Conservation (phyloP, 2,888 invertebrate genomes). For the Anthrax anthrax region DNA sequence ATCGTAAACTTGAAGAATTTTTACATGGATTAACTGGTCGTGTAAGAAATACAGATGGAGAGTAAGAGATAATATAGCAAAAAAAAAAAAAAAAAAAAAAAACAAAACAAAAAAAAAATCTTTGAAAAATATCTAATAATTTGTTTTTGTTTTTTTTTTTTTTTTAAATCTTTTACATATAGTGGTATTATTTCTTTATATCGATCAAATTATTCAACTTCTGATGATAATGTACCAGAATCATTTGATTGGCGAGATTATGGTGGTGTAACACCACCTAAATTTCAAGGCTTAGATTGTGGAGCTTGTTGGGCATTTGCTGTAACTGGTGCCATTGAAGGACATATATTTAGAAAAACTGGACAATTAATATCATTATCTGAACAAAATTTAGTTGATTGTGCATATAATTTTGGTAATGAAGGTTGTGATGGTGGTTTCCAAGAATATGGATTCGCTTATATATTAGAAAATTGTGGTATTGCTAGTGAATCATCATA, state of each 20-base stretch:
- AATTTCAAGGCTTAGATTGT: conserved; percentile 27
- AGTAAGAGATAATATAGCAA: too few species aligned
- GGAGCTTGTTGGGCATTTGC: conserved; percentile 33
- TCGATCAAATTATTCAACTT: background rate
- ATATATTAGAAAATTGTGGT: conserved; percentile 21
- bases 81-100: too few species aligned
- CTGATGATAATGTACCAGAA: conserved; percentile 19
- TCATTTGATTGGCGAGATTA: conserved; percentile 30
- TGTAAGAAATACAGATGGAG: conserved; percentile 20
- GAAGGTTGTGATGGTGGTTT: conserved; percentile 30
- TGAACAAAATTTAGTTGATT: conserved; percentile 31
- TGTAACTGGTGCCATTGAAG: conserved; percentile 29
- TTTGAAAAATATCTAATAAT: background rate
- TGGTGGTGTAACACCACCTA: conserved; percentile 29
- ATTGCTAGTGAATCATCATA: conserved; percentile 21
- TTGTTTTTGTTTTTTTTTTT: background rate
- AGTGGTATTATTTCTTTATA: background rate
- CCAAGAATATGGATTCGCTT: conserved; percentile 29
- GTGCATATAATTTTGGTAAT: conserved; percentile 22
- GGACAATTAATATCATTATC: conserved; percentile 23
- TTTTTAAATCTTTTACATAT: background rate
- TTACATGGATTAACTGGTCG: conserved; percentile 23
- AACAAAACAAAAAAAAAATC: background rate
- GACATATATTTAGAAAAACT: conserved; percentile 28
- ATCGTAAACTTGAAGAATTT: conserved; percentile 23